These are phyloP conservation scores for Chauna torquata DNA, from an alignment of 2,113 vertebrate genomes.

Conservation along the genomic window DNA sequence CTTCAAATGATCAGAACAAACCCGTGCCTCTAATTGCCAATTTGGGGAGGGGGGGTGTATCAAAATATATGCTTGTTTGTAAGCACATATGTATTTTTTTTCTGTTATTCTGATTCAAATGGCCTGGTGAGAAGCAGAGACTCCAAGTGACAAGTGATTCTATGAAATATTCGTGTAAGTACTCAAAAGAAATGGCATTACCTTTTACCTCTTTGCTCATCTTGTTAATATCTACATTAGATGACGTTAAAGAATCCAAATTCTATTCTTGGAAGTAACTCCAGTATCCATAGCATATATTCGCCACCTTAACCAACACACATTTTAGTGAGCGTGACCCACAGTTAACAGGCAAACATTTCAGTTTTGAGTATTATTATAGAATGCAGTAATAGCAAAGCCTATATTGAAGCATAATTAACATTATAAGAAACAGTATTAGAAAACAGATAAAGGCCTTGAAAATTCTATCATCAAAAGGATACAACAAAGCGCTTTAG, in stretches of 20 bases:
- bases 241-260: conserved; percentile 68
- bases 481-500: conserved; percentile 99
- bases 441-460: background rate
- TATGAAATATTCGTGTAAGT: background rate
- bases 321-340: background rate
- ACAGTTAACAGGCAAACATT: background rate
- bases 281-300: background rate
- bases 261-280: background rate
- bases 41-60: background rate
- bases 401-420: background rate
- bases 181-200: conserved; percentile 37
- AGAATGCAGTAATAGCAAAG: background rate
- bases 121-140: no score
- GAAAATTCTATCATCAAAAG: conserved; percentile 56
- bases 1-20: background rate
- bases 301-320: background rate
- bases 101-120: background rate
- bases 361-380: background rate
- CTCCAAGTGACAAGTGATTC: no score
- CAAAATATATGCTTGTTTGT: background rate
- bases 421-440: background rate
- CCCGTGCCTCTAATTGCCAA: fast-evolving
- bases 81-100: background rate
- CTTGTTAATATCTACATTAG: conserved; percentile 86
- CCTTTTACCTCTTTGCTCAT: conserved; percentile 90